Evolutionary conservation across 2,113 vertebrate species (phyloP), one percentile per base, ranked within the genome.

Genomic region (Ammodramus savannarum): DNA sequence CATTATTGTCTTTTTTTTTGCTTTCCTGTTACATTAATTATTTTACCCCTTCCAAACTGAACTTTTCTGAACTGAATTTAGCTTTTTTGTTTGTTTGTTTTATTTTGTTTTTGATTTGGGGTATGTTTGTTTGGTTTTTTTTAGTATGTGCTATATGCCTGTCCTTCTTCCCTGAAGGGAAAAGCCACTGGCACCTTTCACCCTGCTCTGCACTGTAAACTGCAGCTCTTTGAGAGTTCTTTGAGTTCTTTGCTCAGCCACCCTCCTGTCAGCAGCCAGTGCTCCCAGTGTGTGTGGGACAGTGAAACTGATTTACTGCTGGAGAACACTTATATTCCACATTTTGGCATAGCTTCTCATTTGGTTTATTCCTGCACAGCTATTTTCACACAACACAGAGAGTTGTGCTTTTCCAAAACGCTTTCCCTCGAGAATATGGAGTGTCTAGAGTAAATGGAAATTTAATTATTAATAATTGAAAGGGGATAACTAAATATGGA

Each of bases 301-400:
- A 32, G 65, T 48, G 44, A 51, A n/a, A 63, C 29, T 76, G 77
- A 91, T 96, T 78, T 94, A 46, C 74, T 97, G 66, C 69, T 89
- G 89, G 20, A 89, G 69, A 91, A 62, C 72, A 74, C 65, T 87
- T 27, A 15, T 1, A 22, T 62, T 87, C 67, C 34, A 41, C 15
- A 81, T 75, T 80, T 73, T 20, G 77, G 49, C 62, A 49, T 21
- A 48, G 66, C 48, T 67, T 26, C 73, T 84, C 1, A 0, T 20
- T 10, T 69, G 43, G 25, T 74, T 87, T 67, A 16, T 54, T 77
- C 31, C 49, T 66, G 39, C 52, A 61, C 51, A 66, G 43, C 31
- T 67, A 14, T 68, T 82, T 89, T 54, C 85, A 86, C 15, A 31
- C 54, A n/a, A 41, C 20, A 34, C 55, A 51, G n/a, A 1, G 8